Evolutionary conservation across 2,888 invertebrate genomes (phyloP), one percentile per base, ranked within the genome.

Genomic region (Pristionchus japonicus): DNA sequence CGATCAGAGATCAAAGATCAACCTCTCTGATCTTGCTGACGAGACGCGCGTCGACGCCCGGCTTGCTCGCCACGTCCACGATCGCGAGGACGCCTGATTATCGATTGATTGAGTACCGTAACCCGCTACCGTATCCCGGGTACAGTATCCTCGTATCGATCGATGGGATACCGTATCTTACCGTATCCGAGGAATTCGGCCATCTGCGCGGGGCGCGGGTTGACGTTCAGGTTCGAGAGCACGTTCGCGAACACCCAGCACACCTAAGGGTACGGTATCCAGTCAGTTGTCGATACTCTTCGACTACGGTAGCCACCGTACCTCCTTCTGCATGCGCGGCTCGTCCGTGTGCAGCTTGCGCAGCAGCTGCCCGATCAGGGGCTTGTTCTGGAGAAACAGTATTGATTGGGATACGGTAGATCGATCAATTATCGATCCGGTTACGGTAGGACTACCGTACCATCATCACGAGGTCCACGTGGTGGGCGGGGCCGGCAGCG

Each of bases 21-120:
- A 83, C 82, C 82, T 83, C 82, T 83, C 82, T 83, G 23, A 83
- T 83, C 82, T 83, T 83, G 43, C 52, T 52, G n/a, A 83, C 82
- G 9, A 83, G 52, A 52, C 82, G 7, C 17, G 43, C 17, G 43
- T 83, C 82, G 52, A 20, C n/a, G 34, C 31, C 31, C n/a, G 49
- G 17, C 31, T 13, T 20, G 34, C 20, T 83, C 20, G 52, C 52
- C 17, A 52, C 31, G 34, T 83, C 43, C 7, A 52, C 52, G 52
- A 83, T 83, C 43, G 52, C 82, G 17, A 83, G 52, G 7, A 83
- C 52, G 31, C 82, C 82, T 83, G 52, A 74, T 15, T 31, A 40
- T 74, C 40, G 34, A 40, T 74, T 70, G 34, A 70, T 20, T 74
- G 11, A 23, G 64, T n/a, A 70, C 70, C 34, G 70, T 70, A 70